Evolutionary conservation across 2,113 vertebrate genomes (phyloP).

Genomic region (Eupsittula cactorum): DNA sequence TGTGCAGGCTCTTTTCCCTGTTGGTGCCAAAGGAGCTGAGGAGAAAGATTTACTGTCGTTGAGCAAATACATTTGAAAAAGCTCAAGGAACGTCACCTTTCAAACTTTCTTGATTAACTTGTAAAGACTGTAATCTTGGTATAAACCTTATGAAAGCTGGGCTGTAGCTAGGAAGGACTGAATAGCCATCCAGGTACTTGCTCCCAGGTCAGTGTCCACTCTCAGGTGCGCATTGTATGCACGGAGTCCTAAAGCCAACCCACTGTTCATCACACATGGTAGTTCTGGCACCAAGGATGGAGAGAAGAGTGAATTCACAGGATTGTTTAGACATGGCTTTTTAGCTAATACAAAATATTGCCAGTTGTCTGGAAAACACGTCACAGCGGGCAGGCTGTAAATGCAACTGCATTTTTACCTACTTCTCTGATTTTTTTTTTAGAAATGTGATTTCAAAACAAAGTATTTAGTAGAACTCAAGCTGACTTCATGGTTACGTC

Average conservation of each 20-base stretch:
- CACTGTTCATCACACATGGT: not conserved
- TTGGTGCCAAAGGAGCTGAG: not conserved
- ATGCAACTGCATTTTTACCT: not conserved
- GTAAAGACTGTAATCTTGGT: not conserved
- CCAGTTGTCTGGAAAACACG: not conserved
- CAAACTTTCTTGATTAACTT: not conserved
- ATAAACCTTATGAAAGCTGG: not conserved
- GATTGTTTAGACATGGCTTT: not conserved
- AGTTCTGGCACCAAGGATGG: not conserved
- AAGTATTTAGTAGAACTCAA: not conserved
- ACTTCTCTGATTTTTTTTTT: not conserved
- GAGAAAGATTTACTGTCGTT: not conserved
- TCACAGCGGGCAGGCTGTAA: constrained; percentile 11
- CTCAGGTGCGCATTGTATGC: not conserved
- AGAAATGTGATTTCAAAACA: constrained; percentile 4
- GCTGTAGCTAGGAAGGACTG: not conserved
- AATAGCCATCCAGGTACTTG: accelerated
- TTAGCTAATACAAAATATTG: not conserved
- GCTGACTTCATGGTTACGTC: not conserved
- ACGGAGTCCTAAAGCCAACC: accelerated
- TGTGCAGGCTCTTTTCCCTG: not conserved
- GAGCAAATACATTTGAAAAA: not conserved
- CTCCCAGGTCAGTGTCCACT: not conserved
- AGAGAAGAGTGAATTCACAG: not conserved
- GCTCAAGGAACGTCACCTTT: not conserved